Conservation (phyloP, 1,140 invertebrate species). For the Eriocheir sinensis region DNA sequence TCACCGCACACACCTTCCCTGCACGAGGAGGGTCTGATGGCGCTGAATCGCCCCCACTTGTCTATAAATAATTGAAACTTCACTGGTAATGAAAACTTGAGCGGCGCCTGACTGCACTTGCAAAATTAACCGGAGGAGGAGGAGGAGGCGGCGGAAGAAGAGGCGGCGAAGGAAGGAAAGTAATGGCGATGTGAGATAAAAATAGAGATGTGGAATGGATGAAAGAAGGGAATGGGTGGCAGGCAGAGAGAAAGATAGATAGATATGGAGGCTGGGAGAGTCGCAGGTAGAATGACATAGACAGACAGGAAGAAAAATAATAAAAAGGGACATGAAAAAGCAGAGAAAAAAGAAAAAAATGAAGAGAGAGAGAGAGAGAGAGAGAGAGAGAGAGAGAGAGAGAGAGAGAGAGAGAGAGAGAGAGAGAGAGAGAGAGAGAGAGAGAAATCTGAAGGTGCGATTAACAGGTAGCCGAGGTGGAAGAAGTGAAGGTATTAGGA, state of each 20-base stretch:
- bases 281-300: no score
- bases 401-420: conserved; percentile 22
- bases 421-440: conserved; percentile 5
- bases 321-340: no score
- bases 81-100: not conserved
- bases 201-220: no score
- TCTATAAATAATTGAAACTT: not conserved
- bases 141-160: no score
- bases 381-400: conserved; percentile 22
- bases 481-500: not conserved
- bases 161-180: no score
- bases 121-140: not conserved
- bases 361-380: not conserved
- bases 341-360: no score
- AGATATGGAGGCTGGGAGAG: no score
- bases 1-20: not conserved
- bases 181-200: no score
- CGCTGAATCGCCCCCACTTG: not conserved
- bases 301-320: no score
- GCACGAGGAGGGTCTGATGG: no score
- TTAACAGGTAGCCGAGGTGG: not conserved
- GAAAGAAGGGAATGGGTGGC: no score
- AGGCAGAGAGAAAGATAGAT: no score
- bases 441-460: not conserved
- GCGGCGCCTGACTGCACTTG: not conserved